Percentiles rank a stretch among this genome's conserved stretches.
Evolutionary conservation across 1,140 invertebrate species (phyloP).

Genomic region (Plodia interpunctella): DNA sequence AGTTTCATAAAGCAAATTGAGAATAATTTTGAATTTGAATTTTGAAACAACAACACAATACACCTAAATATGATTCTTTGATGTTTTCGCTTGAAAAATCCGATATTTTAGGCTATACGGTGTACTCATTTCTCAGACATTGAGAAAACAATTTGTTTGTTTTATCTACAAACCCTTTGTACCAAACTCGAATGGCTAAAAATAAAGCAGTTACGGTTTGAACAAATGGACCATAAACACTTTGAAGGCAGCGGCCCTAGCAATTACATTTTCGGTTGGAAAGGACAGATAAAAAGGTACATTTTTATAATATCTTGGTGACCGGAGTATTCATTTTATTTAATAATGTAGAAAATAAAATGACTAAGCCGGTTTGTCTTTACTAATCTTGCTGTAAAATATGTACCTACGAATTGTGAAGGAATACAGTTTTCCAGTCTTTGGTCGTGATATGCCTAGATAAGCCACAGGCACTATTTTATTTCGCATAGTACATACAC

Average conservation of each 20-base stretch:
- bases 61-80: background rate
- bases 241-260: constrained; percentile 28
- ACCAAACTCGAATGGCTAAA: constrained; percentile 42
- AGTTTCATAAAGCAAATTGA: no score
- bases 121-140: constrained; percentile 9
- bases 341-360: no score
- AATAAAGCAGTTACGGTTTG: constrained; percentile 57
- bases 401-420: no score
- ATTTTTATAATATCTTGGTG: constrained; percentile 2
- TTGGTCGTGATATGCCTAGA: no score
- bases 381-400: no score
- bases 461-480: no score
- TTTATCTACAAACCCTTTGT: constrained; percentile 57
- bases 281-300: constrained; percentile 15
- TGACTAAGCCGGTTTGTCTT: no score
- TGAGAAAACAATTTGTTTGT: constrained; percentile 52
- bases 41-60: no score
- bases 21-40: no score
- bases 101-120: background rate
- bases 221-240: constrained; percentile 54
- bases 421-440: no score
- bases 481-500: no score
- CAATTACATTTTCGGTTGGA: constrained; percentile 40
- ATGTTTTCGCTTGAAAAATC: background rate
- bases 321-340: no score